These are phyloP conservation scores for Calosoma granatense DNA, from an alignment of 1,140 invertebrate genomes.

Conservation along the genomic window DNA sequence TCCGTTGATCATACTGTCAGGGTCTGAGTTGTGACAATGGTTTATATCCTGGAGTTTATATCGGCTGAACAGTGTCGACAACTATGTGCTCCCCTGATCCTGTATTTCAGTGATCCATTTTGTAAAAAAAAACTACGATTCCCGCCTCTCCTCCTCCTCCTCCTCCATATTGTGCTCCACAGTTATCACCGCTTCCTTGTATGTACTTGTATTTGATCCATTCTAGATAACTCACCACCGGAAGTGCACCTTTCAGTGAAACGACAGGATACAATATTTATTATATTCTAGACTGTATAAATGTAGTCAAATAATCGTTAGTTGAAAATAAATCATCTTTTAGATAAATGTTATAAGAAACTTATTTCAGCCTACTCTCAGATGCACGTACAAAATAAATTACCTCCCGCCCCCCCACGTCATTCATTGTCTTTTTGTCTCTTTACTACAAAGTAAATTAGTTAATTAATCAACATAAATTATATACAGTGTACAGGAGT, in stretches of 20 bases:
- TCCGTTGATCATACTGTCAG: no score
- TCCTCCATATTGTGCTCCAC: no score
- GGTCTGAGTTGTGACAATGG: no score
- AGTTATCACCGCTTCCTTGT: no score
- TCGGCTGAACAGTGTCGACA: neutral
- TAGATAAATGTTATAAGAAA: no score
- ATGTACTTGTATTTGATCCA: no score
- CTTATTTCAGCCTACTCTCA: neutral
- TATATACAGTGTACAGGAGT: no score
- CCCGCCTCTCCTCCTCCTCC: neutral
- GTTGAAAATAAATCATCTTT: neutral
- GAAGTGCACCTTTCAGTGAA: slow-evolving; percentile 7
- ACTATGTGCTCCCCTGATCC: neutral
- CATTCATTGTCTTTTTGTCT: no score
- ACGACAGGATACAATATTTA: slow-evolving; percentile 8
- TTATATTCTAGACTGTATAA: neutral
- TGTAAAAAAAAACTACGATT: neutral
- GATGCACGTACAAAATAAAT: neutral
- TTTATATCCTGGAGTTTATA: neutral
- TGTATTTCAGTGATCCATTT: neutral
- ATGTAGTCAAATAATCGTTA: neutral
- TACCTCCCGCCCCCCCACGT: no score
- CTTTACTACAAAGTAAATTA: no score
- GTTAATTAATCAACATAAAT: no score
- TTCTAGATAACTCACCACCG: neutral